Base-by-base conservation (phyloP, 2,888 invertebrate genomes). In the Pasiphila rectangulata region DNA sequence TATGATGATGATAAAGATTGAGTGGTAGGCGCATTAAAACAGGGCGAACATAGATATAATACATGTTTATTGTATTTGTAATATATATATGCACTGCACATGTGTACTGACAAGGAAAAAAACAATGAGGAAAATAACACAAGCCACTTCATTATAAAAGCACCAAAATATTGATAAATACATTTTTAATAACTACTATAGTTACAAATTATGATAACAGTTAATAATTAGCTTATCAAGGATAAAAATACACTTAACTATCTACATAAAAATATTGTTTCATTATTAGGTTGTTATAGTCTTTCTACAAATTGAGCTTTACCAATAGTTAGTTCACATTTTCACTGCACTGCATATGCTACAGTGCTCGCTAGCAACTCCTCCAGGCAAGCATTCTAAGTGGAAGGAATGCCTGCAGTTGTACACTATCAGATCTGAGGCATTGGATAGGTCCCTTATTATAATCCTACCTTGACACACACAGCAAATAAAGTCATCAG, bases 321-420 rank as follows among this genome's bases (percentile, higher is more conserved):
- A 54, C 61, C 46, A 55, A 19, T 24, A 46, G n/a, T n/a, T 17
- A 12, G 59, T 68, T 85, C 80, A 86, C 83, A 86, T 83, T 61
- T 82, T 79, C 24, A 85, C 82, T 4, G 86, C 86, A 64, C 77
- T 81, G 61, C 89, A 87, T 24, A 88, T 79, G 19, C 72, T 69
- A 61, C 89, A 89, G 53, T 62, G 68, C 41, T 72, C 67, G 55
- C 72, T 73, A 46, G 72, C 67, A 7, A 66, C 69, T 20, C 79
- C 79, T 3, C 78, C 90, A 0, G 93, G 93, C 56, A 97, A 83
- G 76, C 98, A 98, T 49, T 93, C 92, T 73, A 94, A 93, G 75
- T 98, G 98, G 79, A 97, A 98, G 4, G 93, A 92, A 83, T 98
- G 98, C 56, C 94, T 93, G 75, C 98, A 98, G 73, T 95, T 95